phyloP scores from a whole-genome alignment of 2,797 vertebrate species.

The Myotis findleyi region DNA sequence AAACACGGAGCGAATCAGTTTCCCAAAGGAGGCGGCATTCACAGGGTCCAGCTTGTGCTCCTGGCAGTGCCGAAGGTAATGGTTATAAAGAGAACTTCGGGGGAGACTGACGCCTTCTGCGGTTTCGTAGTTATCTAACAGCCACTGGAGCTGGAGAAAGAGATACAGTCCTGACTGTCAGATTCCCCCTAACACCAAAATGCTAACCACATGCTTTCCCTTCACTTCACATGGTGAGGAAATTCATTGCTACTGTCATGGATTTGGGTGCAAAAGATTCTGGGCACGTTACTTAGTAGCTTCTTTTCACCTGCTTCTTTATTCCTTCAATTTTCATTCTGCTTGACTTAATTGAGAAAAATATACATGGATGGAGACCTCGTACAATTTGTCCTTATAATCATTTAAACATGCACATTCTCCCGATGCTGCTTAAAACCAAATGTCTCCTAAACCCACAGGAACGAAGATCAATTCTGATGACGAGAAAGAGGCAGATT shows the following conservation, averaged over 20 bases:
- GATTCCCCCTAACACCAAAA: too few relatives aligned
- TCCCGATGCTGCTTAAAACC: background rate
- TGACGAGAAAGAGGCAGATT: background rate
- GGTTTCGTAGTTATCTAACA: conserved; percentile 98
- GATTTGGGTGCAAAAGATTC: background rate
- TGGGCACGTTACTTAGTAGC: background rate
- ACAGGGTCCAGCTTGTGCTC: conserved; percentile 98
- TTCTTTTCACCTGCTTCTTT: background rate
- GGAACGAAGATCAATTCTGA: background rate
- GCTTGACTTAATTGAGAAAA: background rate
- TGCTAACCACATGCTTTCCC: background rate
- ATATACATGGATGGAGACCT: background rate
- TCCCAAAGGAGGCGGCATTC: conserved; percentile 98
- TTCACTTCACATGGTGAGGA: background rate
- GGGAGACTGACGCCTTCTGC: conserved; percentile 97
- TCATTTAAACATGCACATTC: background rate
- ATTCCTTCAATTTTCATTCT: background rate
- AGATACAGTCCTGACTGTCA: background rate
- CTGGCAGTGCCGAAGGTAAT: conserved; percentile 98
- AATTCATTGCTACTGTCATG: background rate
- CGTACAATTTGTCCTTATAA: background rate
- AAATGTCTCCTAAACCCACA: background rate
- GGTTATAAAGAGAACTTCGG: conserved; percentile 96
- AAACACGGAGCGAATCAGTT: conserved; percentile 98
- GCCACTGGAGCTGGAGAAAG: conserved; percentile 94